phyloP scores from a whole-genome alignment of 2,797 vertebrate species.

The Epinephelus awoara region DNA sequence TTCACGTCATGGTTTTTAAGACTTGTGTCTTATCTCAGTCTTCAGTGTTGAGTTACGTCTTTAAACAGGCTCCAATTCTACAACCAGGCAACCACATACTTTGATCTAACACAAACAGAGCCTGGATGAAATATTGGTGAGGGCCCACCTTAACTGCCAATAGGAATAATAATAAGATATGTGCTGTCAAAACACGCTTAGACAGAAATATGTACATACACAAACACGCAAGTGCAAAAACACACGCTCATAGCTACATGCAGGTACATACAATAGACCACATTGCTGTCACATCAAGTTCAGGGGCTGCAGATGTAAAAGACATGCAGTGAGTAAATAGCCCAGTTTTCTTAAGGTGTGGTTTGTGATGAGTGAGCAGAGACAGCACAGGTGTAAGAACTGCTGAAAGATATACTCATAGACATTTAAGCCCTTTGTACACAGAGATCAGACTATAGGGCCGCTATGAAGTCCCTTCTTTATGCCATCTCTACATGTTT shows the following conservation, averaged over 20 bases:
- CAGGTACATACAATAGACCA: too few relatives aligned
- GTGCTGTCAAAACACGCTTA: neutral
- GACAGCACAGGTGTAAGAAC: neutral
- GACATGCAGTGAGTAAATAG: neutral
- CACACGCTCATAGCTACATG: neutral
- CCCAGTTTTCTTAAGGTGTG: neutral
- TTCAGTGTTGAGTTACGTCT: neutral
- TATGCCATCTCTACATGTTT: too few relatives aligned
- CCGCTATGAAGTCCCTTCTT: too few relatives aligned
- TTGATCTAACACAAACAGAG: neutral
- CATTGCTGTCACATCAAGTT: neutral
- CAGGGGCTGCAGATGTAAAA: neutral
- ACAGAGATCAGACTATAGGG: too few relatives aligned
- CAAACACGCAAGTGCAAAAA: neutral
- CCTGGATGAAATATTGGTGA: neutral
- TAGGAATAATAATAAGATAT: neutral
- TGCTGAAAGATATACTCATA: neutral
- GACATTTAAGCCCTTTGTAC: neutral
- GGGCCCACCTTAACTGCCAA: neutral
- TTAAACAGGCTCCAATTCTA: conserved; percentile 8
- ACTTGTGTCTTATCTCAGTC: neutral
- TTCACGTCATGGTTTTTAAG: neutral
- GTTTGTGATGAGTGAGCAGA: conserved; percentile 6
- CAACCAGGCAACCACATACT: neutral
- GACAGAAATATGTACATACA: neutral